Conservation (phyloP, 2,888 invertebrate genomes). For the Timema cristinae region DNA sequence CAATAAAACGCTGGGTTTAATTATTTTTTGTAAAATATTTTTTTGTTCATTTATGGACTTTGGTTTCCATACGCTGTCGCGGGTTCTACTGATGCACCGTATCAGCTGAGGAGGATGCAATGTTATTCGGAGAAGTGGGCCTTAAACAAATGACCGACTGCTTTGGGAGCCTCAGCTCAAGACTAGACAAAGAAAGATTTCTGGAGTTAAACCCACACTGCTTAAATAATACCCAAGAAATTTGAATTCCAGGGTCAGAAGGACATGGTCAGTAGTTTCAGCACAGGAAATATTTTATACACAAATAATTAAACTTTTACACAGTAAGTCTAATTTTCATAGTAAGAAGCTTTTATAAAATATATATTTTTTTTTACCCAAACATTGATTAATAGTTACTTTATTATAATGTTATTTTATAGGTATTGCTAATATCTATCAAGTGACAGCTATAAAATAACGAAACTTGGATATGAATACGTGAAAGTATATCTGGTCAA, state of each 20-base stretch:
- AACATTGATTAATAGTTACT: too few relatives aligned
- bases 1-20: background rate
- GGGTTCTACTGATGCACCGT: conserved; percentile 78
- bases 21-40: background rate
- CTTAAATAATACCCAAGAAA: conserved; percentile 85
- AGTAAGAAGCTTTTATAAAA: too few relatives aligned
- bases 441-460: too few relatives aligned
- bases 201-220: conserved; percentile 80
- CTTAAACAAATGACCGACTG: conserved; percentile 66
- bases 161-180: conserved; percentile 73
- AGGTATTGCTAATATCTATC: too few relatives aligned
- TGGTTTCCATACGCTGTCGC: conserved; percentile 86
- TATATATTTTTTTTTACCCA: too few relatives aligned
- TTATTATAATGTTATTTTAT: too few relatives aligned
- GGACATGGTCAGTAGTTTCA: conserved; percentile 55
- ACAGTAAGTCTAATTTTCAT: too few relatives aligned
- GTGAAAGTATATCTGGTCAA: too few relatives aligned
- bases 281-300: too few relatives aligned
- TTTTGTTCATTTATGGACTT: conserved; percentile 76
- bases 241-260: conserved; percentile 79
- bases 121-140: conserved; percentile 63
- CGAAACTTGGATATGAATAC: too few relatives aligned
- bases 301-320: too few relatives aligned
- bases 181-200: conserved; percentile 83
- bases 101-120: conserved; percentile 74